A percentile compares a stretch with the other conserved stretches of the same genome.
Evolutionary conservation across 53 echinoderm and acorn worm genomes (phyloP).

Genomic region (Echinometra lucunter): DNA sequence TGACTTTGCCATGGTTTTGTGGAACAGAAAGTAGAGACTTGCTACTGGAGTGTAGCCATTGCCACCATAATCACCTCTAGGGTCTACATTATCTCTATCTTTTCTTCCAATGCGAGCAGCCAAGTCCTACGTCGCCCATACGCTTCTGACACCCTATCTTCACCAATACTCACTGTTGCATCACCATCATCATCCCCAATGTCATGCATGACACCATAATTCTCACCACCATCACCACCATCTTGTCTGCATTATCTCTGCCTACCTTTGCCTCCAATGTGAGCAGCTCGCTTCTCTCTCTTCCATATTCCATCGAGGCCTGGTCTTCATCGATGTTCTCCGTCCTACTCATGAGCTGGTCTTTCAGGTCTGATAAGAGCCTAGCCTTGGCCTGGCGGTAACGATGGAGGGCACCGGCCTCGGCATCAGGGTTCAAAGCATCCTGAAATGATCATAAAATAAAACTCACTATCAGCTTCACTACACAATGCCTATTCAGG

Average conservation of each 20-base stretch:
- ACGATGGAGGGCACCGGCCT: conserved; percentile 83
- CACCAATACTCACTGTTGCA: background rate
- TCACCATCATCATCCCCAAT: conserved; percentile 19
- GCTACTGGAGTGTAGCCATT: no score
- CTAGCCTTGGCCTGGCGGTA: conserved; percentile 96
- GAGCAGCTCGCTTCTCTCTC: conserved; percentile 92
- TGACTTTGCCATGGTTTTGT: no score
- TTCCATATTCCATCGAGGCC: conserved; percentile 86
- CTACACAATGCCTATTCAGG: no score
- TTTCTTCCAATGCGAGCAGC: no score
- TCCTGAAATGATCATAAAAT: conserved; percentile 66
- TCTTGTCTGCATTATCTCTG: background rate
- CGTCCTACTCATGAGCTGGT: conserved; percentile 93
- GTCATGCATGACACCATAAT: background rate
- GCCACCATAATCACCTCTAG: no score
- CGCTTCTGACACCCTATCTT: no score
- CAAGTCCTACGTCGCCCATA: no score
- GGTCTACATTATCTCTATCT: no score
- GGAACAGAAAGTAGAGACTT: no score
- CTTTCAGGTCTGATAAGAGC: conserved; percentile 91
- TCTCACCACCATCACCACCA: background rate
- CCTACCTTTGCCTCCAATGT: conserved; percentile 91
- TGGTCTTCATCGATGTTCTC: conserved; percentile 96
- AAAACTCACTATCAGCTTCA: no score
- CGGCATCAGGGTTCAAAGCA: conserved; percentile 97